Evolutionary conservation across 2,113 vertebrate species (phyloP).

Genomic region (Symphodus melops): DNA sequence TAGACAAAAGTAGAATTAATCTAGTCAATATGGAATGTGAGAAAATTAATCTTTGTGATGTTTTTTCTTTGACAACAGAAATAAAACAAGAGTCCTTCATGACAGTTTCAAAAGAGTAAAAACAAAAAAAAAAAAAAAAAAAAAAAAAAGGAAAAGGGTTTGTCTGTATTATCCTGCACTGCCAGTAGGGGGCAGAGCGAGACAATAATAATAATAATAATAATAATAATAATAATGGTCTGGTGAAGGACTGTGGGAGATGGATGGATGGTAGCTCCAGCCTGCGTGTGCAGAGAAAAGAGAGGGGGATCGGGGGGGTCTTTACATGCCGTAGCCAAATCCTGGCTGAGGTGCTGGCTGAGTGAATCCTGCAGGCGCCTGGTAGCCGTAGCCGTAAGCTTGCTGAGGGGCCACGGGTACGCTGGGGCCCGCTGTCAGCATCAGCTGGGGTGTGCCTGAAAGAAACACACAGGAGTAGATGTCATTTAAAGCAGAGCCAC

Average conservation of each 20-base stretch:
- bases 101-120: conserved; percentile 85
- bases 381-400: conserved; percentile 94
- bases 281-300: conserved; percentile 64
- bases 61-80: conserved; percentile 86
- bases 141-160: conserved; percentile 78
- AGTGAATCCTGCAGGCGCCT: conserved; percentile 89
- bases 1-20: conserved; percentile 83
- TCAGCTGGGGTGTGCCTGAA: conserved; percentile 95
- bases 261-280: conserved; percentile 80
- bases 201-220: conserved; percentile 80
- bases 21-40: conserved; percentile 97
- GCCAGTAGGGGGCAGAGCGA: conserved; percentile 83
- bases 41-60: conserved; percentile 88
- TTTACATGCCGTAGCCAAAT: conserved; percentile 97
- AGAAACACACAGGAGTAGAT: not conserved
- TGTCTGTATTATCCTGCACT: conserved; percentile 67
- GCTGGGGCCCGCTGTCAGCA: conserved; percentile 97
- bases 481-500: too few relatives aligned
- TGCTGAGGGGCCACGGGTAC: conserved; percentile 94
- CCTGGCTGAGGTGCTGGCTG: conserved; percentile 90
- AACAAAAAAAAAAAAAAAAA: conserved; percentile 84
- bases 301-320: conserved; percentile 64
- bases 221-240: conserved; percentile 82
- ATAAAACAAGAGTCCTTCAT: conserved; percentile 96
- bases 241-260: conserved; percentile 88